phyloP scores from a whole-genome alignment of 2,113 vertebrate species.

The Atlantisia rogersi region DNA sequence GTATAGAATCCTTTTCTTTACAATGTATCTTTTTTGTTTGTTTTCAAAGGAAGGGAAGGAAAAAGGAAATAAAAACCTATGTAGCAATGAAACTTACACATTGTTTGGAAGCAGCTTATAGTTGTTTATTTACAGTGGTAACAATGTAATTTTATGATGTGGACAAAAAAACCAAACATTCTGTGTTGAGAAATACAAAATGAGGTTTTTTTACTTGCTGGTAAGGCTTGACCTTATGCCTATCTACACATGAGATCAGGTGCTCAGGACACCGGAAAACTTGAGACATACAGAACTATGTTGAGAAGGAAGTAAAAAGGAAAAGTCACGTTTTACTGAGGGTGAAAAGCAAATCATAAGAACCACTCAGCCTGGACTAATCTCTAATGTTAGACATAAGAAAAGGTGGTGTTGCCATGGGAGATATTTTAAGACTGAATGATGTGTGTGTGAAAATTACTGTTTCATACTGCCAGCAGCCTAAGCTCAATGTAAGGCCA shows the following conservation, averaged over 20 bases:
- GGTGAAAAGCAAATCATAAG: not conserved
- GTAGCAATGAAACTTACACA: not conserved
- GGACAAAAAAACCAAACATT: not conserved
- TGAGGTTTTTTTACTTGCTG: not conserved
- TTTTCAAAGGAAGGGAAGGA: not conserved
- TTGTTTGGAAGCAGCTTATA: not conserved
- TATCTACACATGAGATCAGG: not conserved
- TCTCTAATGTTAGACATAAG: not conserved
- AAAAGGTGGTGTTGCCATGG: not conserved
- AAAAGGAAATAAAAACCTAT: not conserved
- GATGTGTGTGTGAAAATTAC: not conserved
- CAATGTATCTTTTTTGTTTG: not conserved
- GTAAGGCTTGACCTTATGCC: not conserved
- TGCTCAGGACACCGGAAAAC: not conserved
- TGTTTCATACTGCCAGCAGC: not conserved
- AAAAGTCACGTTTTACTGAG: not conserved
- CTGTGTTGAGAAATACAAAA: not conserved
- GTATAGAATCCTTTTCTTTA: not conserved
- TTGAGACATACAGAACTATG: not conserved
- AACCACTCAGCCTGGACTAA: not conserved
- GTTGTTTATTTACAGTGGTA: not conserved
- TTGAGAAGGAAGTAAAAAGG: not conserved
- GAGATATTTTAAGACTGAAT: not conserved
- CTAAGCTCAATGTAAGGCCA: not conserved
- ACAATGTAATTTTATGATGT: not conserved